Evolutionary conservation across 1,140 invertebrate genomes (phyloP).

Genomic region (Drosophila chauvacae): DNA sequence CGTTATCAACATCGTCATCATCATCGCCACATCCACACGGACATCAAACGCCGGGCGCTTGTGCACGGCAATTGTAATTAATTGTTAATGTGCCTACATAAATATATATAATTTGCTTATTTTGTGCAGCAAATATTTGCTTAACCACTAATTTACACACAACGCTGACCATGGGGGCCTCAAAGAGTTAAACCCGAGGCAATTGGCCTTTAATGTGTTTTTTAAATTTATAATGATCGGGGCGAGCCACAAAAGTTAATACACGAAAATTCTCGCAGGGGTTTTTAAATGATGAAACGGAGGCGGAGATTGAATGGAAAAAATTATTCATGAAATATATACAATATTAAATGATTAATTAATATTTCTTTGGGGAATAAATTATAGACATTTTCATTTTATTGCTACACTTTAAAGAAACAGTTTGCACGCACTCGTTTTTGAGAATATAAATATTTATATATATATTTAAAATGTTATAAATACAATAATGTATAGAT

Average conservation of each 20-base stretch:
- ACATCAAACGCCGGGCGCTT: conserved; percentile 10
- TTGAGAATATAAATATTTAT: neutral
- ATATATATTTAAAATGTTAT: neutral
- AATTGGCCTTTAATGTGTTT: conserved; percentile 39
- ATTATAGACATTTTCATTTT: conserved; percentile 1
- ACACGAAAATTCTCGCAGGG: conserved; percentile 37
- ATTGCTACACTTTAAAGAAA: neutral
- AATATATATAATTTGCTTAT: conserved; percentile 61
- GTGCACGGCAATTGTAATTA: conserved; percentile 62
- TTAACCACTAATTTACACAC: conserved; percentile 61
- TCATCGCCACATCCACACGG: neutral
- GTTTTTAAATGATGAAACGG: conserved; percentile 22
- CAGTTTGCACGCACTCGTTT: too few relatives aligned
- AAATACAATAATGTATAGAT: neutral
- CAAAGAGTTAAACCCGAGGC: conserved; percentile 29
- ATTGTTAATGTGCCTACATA: conserved; percentile 69
- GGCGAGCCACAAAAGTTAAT: conserved; percentile 35
- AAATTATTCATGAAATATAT: conserved; percentile 24
- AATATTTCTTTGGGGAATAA: conserved; percentile 1
- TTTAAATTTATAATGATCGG: conserved; percentile 47
- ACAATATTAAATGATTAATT: conserved; percentile 24
- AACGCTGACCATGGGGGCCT: conserved; percentile 23
- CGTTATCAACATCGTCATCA: conserved; percentile 53
- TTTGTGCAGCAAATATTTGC: conserved; percentile 64
- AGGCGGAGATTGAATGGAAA: conserved; percentile 21